Conservation (phyloP, 2,888 invertebrate genomes). For the Lithophane ornitopus region DNA sequence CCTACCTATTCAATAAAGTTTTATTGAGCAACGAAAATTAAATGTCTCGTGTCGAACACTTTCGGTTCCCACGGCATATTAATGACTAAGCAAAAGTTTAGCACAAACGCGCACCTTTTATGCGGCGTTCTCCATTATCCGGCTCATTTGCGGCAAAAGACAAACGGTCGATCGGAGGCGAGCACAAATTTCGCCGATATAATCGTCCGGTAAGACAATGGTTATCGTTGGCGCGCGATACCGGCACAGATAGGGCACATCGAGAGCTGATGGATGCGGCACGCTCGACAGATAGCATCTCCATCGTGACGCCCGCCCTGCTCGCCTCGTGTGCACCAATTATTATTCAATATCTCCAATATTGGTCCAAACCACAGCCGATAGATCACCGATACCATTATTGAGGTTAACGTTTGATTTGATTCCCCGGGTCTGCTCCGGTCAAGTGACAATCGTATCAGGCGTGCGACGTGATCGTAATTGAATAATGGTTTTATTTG, state of each 20-base stretch:
- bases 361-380: conserved; percentile 66
- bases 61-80: conserved; percentile 86
- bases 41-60: conserved; percentile 60
- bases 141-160: conserved; percentile 89
- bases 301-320: conserved; percentile 82
- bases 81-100: conserved; percentile 88
- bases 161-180: conserved; percentile 86
- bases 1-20: conserved; percentile 52
- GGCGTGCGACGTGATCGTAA: conserved; percentile 76
- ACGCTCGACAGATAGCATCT: conserved; percentile 87
- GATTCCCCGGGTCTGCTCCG: conserved; percentile 77
- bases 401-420: conserved; percentile 82
- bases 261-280: conserved; percentile 88
- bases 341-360: conserved; percentile 88
- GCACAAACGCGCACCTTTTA: conserved; percentile 84
- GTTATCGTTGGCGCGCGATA: conserved; percentile 87
- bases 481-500: conserved; percentile 84
- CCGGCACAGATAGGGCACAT: conserved; percentile 80
- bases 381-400: conserved; percentile 76
- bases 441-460: conserved; percentile 85
- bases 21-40: conserved; percentile 64
- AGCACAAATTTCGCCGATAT: conserved; percentile 89
- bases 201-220: conserved; percentile 87
- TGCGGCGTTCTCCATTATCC: conserved; percentile 82
- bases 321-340: conserved; percentile 85